Evolutionary conservation across 2,888 invertebrate genomes (phyloP).

Genomic region (Ariolimax columbianus): DNA sequence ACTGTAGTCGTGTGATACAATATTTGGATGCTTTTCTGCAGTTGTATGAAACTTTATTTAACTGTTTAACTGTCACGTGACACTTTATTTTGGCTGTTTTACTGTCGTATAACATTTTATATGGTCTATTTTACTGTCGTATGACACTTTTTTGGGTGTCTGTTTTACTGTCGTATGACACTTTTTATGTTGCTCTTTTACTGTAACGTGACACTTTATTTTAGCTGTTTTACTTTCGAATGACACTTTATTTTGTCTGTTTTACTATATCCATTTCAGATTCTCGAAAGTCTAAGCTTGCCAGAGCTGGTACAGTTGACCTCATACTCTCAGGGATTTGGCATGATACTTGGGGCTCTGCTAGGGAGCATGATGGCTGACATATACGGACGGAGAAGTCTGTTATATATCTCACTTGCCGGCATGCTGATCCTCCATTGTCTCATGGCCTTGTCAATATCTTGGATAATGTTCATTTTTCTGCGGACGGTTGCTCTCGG

Average conservation of each 20-base stretch:
- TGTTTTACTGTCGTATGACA: too few relatives aligned
- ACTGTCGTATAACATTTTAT: too few relatives aligned
- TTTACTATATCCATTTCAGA: constrained; percentile 49
- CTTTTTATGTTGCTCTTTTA: too few relatives aligned
- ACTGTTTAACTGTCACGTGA: background rate
- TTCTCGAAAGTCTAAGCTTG: constrained; percentile 51
- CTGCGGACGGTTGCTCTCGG: constrained; percentile 57
- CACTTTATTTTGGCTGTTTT: background rate
- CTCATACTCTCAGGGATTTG: constrained; percentile 56
- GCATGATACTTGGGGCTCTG: constrained; percentile 58
- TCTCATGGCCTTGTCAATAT: constrained; percentile 57
- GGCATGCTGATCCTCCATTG: constrained; percentile 63
- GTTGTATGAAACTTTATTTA: too few relatives aligned
- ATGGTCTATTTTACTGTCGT: background rate
- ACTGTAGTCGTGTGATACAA: too few relatives aligned
- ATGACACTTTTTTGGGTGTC: too few relatives aligned
- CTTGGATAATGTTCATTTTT: constrained; percentile 61
- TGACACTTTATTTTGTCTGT: too few relatives aligned
- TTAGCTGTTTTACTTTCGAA: background rate
- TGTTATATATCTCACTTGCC: constrained; percentile 61
- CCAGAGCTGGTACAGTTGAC: constrained; percentile 49
- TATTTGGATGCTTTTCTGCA: too few relatives aligned
- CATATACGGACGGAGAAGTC: constrained; percentile 62
- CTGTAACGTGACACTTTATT: background rate
- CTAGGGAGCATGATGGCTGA: constrained; percentile 63